Base-by-base conservation (phyloP, 2,888 invertebrate species). In the Pimpla rufipes region DNA sequence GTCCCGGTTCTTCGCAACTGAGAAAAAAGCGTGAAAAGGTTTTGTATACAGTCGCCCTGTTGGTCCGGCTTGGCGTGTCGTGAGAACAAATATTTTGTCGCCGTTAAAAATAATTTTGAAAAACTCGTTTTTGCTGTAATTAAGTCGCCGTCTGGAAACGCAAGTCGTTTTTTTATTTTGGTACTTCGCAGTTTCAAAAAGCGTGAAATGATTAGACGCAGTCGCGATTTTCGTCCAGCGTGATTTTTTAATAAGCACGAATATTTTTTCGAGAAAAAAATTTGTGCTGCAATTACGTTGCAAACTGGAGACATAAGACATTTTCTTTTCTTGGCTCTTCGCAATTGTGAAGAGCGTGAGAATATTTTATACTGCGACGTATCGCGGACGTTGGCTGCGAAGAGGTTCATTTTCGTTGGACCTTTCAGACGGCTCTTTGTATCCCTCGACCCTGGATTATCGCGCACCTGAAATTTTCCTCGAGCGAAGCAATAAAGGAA, bases 381-480 rank as follows among this genome's bases (percentile, higher is more conserved):
- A 5, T 29, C 5, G 42, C n/a, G 7, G 47, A 67, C 8, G 13
- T n/a, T 67, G 29, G 6, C n/a, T 23, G 29, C 16, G 23, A 10
- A 45, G 23, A 45, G n/a, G 0, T 4, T 21, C 3, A 11, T 45
- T 42, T 40, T 6, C 13, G 13, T 64, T 35, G 1, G 37, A 45
- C 42, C n/a, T 55, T 11, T 11, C 21, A 10, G 10, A 18, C 6
- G 21, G 45, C n/a, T 29, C 35, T 67, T 47, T 29, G 23, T 29
- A 5, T 29, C 29, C 29, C 23, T 0, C 23, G 13, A 29, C 21
- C 13, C 3, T 3, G n/a, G 66, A 47, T 66, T 66, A 66, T 29
- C 45, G 64, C 37, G 23, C 66, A 10, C 45, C 45, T n/a, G 23
- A 66, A 23, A 10, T 47, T 6, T 47, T 47, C 67, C 16, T n/a